Conservation (phyloP, 2,888 invertebrate genomes). For the Lochmaea crataegi region DNA sequence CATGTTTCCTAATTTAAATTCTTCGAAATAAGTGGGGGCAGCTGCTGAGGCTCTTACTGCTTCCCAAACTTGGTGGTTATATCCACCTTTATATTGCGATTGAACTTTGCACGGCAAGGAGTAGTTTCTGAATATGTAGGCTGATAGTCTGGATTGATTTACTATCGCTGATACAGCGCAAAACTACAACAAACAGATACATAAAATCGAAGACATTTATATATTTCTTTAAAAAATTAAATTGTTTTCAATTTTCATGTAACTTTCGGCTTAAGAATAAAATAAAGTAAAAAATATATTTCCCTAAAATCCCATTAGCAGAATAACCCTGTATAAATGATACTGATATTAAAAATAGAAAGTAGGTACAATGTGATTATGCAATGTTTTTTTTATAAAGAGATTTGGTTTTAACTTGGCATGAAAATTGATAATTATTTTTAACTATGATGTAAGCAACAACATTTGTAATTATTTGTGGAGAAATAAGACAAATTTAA, state of each 20-base stretch:
- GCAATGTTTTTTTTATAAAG: neutral
- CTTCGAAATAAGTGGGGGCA: slow-evolving; percentile 92
- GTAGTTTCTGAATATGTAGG: slow-evolving; percentile 90
- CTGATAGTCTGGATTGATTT: slow-evolving; percentile 77
- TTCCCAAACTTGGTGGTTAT: slow-evolving; percentile 81
- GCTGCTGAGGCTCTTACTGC: slow-evolving; percentile 90
- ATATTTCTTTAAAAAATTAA: too few species aligned
- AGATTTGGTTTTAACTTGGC: neutral
- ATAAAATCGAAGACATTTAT: too few species aligned
- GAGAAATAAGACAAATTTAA: neutral
- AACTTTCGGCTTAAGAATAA: too few species aligned
- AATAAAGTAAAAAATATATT: too few species aligned
- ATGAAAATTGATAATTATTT: neutral
- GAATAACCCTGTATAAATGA: too few species aligned
- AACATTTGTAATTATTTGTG: too few species aligned
- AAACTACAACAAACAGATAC: slow-evolving; percentile 70
- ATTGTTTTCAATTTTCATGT: too few species aligned
- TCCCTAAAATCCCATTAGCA: too few species aligned
- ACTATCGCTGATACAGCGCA: slow-evolving; percentile 84
- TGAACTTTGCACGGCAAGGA: slow-evolving; percentile 76
- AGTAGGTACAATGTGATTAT: neutral
- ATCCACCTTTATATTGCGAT: slow-evolving; percentile 78
- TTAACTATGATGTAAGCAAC: neutral
- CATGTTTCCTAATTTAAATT: slow-evolving; percentile 76
- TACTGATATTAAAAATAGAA: neutral